Evolutionary conservation across 35 echinoderm and acorn worm species (phyloP), one percentile per base, ranked within the genome.

Genomic region (Acanthaster planci): DNA sequence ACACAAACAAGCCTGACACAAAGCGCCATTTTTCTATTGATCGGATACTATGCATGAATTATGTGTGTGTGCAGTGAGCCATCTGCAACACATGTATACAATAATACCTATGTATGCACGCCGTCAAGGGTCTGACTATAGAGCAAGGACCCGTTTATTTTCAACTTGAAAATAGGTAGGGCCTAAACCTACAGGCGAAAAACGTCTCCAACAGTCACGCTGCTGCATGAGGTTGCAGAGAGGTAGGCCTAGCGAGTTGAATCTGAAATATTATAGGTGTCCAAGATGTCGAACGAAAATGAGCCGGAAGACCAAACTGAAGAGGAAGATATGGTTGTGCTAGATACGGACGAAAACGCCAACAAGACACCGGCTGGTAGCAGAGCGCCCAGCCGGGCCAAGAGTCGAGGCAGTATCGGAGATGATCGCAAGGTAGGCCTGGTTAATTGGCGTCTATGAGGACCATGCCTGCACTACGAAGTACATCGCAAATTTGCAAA

Each of bases 371-470:
- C 64, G 64, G 64, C 64, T 19, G 91, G 91, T 37, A 86, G 90
- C 40, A 84, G 94, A 55, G 94, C 94, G 5, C 94, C 94, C 0
- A 97, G 94, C 79, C 82, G 94, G 52, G 94, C 94, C 30, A 97
- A 97, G 68, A 97, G 94, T 39, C 81, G 94, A 10, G 94, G 94
- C 21, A 97, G 94, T 59, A 97, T 97, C n/a, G 86, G 94, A 6
- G 94, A 97, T 55, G 86, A 90, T 31, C 80, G 94, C 51, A 97
- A 97, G 90, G 94, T 97, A 52, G 77, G 55, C 16, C 60, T 27
- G 19, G 56, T 59, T 59, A 26, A n/a, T n/a, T n/a, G n/a, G n/a
- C n/a, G n/a, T n/a, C n/a, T n/a, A n/a, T n/a, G n/a, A n/a, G n/a
- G n/a, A n/a, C n/a, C n/a, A n/a, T n/a, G n/a, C n/a, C n/a, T n/a